Evolutionary conservation across 2,888 invertebrate species (phyloP), one percentile per base, ranked within the genome.

Genomic region (Yponomeuta sedellus): DNA sequence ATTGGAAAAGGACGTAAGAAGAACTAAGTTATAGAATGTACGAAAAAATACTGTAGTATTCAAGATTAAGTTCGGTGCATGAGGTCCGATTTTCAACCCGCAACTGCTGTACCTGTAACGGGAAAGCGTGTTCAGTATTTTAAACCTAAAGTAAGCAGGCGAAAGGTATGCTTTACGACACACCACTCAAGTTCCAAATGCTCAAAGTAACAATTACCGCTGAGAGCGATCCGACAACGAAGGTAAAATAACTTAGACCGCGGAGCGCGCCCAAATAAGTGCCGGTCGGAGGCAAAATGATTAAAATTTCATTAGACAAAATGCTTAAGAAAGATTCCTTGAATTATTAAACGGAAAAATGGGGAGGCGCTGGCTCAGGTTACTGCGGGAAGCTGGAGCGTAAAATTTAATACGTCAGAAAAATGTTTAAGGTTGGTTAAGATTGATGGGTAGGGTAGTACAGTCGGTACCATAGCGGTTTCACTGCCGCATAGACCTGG

Each of bases 261-360:
- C 44, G 16, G 16, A 8, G 16, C 16, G 44, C 44, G 44, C 20
- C 22, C 11, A 59, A 11, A 59, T 59, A 59, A 59, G 59, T 59
- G 61, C 61, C 61, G 61, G 62, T 67, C 39, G 77, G 74, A 71
- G 69, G 71, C 74, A 70, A 73, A 77, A 79, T 82, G 77, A 84
- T 86, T 84, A 86, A 86, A 85, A 78, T 85, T 86, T 86, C 82
- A 86, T 80, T 80, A 79, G 73, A 72, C 77, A 78, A 84, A 86
- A 87, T 85, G 84, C 82, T 82, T 76, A 80, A 79, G 83, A 82
- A 81, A 83, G 83, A 86, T 83, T 82, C 77, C 69, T 72, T 86
- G 81, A 84, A 86, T 86, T 81, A 82, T 85, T 82, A 74, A 86
- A 71, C 16, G 71, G 70, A 69, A 73, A 73, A 77, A 77, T 69